Base-by-base conservation (phyloP, 2,797 vertebrate genomes). In the Eutrigla gurnardus region DNA sequence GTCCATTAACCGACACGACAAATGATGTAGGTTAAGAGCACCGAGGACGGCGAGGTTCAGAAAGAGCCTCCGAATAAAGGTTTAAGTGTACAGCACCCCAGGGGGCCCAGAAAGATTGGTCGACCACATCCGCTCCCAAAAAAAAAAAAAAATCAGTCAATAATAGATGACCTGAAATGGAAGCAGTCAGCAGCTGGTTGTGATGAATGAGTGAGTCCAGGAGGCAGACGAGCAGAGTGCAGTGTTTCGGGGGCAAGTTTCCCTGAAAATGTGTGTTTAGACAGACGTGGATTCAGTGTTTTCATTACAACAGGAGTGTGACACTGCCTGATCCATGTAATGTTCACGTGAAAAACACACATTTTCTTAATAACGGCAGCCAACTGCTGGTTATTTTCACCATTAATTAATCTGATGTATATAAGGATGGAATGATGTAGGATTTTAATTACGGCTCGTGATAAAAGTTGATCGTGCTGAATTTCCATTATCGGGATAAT, bases 111-210 rank as follows among this genome's bases (percentile, higher is more conserved):
- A 62, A 45, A 78, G 68, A 73, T 75, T 36, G 72, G 67, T 70
- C 66, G 45, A 70, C 65, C 73, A 74, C 76, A 64, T 85, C 77
- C 58, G 36, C 75, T 78, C 62, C 40, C 46, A 55, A 68, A 70
- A 78, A 25, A 25, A 25, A 25, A 25, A 25, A 2, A 25, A 70
- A 73, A 67, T 75, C 75, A 54, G 69, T 92, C 83, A 93, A 93
- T 91, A 91, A 92, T 90, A 75, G 81, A 93, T 90, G 81, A 83
- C 14, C 55, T 82, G 78, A 81, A 82, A 86, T 80, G 73, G 78
- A 86, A 75, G 82, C 82, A 82, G 76, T 82, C 63, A 59, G 78
- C 75, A 65, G 70, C 74, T 66, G 59, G 61, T 79, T 82, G 83
- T 81, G 60, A 86, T 59, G 75, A 76, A 65, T 17, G 47, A 25